Conservation (phyloP, 2,797 vertebrate genomes). For the Chaetophractus vellerosus region DNA sequence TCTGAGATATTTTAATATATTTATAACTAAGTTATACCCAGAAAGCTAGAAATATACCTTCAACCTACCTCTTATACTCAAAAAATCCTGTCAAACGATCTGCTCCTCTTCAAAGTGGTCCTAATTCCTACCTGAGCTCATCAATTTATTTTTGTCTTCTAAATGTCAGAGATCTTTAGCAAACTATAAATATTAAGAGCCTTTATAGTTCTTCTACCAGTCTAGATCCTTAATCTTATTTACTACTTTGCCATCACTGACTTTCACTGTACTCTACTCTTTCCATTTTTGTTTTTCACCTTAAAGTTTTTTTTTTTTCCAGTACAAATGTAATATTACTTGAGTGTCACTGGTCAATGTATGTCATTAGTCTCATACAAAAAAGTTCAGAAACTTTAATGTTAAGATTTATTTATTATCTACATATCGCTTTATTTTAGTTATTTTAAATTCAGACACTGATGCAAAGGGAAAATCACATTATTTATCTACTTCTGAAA, state of each 20-base stretch:
- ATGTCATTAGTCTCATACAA: constrained; percentile 80
- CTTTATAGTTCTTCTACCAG: not conserved
- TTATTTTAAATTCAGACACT: too few species aligned
- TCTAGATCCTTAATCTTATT: constrained; percentile 12
- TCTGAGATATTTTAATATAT: not conserved
- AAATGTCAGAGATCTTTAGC: not conserved
- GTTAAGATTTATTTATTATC: not conserved
- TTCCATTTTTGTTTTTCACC: not conserved
- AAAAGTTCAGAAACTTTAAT: constrained; percentile 76
- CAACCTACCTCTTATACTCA: not conserved
- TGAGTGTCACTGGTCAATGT: constrained; percentile 76
- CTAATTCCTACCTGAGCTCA: not conserved
- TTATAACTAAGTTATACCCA: too few species aligned
- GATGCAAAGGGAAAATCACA: not conserved
- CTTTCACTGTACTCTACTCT: constrained; percentile 34
- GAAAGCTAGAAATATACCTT: not conserved
- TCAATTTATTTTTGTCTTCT: not conserved
- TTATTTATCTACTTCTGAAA: not conserved
- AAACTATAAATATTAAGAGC: not conserved
- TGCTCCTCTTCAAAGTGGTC: not conserved
- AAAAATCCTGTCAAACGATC: not conserved
- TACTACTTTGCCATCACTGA: constrained; percentile 38
- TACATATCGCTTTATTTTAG: too few species aligned
- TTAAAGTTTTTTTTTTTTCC: constrained; percentile 72
- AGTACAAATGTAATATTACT: constrained; percentile 66